Evolutionary conservation across 2,888 invertebrate species (phyloP).

Genomic region (Synanthedon tipuliformis): DNA sequence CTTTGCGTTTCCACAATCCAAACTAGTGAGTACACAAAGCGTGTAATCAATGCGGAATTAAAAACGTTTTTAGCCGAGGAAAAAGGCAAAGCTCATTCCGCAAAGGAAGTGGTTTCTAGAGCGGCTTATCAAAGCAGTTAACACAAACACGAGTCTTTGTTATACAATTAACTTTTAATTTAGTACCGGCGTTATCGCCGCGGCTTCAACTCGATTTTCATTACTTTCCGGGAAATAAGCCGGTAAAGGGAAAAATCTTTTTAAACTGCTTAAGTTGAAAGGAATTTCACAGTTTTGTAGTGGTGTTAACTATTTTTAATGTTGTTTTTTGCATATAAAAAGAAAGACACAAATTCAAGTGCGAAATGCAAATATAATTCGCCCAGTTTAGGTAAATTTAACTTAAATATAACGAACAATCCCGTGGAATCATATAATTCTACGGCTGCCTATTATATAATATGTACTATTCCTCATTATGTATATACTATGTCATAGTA

Average conservation of each 20-base stretch:
- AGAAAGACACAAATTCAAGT: too few relatives aligned
- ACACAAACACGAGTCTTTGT: constrained; percentile 35
- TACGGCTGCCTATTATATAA: too few relatives aligned
- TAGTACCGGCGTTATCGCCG: constrained; percentile 26
- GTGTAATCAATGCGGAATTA: constrained; percentile 17
- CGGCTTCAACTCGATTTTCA: constrained; percentile 18
- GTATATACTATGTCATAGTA: too few relatives aligned
- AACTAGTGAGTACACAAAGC: background rate
- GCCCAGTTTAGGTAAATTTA: too few relatives aligned
- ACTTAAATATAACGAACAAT: too few relatives aligned
- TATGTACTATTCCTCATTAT: too few relatives aligned
- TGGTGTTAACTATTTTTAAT: background rate
- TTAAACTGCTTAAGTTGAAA: background rate
- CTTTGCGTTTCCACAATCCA: too few relatives aligned
- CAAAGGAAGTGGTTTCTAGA: constrained; percentile 24
- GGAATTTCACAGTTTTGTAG: background rate
- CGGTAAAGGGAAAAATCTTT: constrained; percentile 18
- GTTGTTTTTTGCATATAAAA: too few relatives aligned
- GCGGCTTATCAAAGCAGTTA: constrained; percentile 30
- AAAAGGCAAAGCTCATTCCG: constrained; percentile 21
- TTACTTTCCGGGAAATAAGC: constrained; percentile 30
- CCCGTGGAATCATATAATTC: too few relatives aligned
- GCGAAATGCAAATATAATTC: too few relatives aligned
- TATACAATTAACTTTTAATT: constrained; percentile 46
- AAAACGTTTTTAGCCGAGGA: constrained; percentile 10